phyloP scores from a whole-genome alignment of 2,113 vertebrate species.

The Erpornis zantholeuca region DNA sequence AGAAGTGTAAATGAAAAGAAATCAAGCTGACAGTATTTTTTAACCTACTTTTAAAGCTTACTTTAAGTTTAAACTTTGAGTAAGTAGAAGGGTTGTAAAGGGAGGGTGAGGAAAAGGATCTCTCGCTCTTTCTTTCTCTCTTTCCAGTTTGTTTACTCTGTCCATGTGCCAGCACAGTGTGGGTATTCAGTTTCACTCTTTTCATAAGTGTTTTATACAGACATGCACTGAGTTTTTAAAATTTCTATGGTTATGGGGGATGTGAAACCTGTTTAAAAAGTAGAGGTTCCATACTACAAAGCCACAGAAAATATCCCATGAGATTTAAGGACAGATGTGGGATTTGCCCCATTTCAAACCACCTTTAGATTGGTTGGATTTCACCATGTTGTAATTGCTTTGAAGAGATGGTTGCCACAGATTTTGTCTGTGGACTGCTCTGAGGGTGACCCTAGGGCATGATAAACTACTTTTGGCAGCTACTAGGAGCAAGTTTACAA shows the following conservation, averaged over 20 bases:
- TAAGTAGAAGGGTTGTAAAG: not conserved
- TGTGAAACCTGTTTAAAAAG: not conserved
- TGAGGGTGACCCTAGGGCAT: not conserved
- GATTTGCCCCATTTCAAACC: not conserved
- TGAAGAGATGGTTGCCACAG: not conserved
- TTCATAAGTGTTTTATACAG: not conserved
- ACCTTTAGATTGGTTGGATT: not conserved
- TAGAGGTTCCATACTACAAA: not conserved
- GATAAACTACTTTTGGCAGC: not conserved
- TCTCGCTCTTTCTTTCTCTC: not conserved
- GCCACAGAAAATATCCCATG: not conserved
- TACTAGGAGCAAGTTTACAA: not conserved
- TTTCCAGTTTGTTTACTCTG: constrained; percentile 20
- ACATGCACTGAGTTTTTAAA: not conserved
- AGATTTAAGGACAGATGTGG: not conserved
- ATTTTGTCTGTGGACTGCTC: not conserved
- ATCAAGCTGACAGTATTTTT: not conserved
- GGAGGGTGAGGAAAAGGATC: not conserved
- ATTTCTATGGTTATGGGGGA: not conserved
- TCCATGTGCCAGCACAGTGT: constrained; percentile 2
- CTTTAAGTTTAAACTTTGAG: not conserved
- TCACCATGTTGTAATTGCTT: not conserved
- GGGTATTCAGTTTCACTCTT: constrained; percentile 3
- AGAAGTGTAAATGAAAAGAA: not conserved
- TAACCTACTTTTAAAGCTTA: not conserved